Conservation (phyloP, 2,113 vertebrate species). For the Anseranas semipalmata region DNA sequence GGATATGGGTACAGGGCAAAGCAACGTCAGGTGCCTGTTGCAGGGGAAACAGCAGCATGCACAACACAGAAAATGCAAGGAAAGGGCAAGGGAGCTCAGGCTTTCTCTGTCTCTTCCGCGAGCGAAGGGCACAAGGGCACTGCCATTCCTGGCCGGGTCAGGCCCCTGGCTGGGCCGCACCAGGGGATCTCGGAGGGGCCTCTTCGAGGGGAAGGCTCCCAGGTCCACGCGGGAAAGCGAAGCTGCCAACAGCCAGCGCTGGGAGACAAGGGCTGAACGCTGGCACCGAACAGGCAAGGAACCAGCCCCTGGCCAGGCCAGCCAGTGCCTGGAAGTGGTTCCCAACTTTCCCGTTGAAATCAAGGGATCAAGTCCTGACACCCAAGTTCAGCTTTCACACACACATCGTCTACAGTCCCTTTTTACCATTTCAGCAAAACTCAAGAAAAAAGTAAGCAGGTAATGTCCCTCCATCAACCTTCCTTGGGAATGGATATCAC, state of each 20-base stretch:
- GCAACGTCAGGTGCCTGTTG: fast-evolving
- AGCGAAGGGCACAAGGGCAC: neutral
- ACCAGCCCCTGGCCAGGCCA: neutral
- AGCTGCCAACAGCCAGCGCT: neutral
- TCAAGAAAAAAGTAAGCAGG: neutral
- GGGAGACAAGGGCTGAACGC: neutral
- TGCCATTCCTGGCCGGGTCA: neutral
- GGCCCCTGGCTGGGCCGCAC: neutral
- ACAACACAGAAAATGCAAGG: neutral
- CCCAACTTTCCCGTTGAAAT: neutral
- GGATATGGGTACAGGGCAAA: neutral
- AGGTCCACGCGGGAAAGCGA: neutral
- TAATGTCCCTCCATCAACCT: neutral
- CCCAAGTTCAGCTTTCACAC: neutral
- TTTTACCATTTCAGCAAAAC: neutral
- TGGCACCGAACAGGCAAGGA: neutral
- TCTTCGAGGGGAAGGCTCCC: neutral
- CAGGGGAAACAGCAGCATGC: neutral
- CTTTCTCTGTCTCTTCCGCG: neutral
- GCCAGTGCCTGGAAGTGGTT: neutral
- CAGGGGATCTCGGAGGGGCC: neutral
- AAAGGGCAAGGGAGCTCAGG: neutral
- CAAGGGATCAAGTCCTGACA: neutral
- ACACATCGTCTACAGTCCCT: neutral
- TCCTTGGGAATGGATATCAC: too few relatives aligned